These are phyloP conservation scores for Procavia capensis DNA, from an alignment of 2,113 vertebrate genomes.

Conservation along the genomic window DNA sequence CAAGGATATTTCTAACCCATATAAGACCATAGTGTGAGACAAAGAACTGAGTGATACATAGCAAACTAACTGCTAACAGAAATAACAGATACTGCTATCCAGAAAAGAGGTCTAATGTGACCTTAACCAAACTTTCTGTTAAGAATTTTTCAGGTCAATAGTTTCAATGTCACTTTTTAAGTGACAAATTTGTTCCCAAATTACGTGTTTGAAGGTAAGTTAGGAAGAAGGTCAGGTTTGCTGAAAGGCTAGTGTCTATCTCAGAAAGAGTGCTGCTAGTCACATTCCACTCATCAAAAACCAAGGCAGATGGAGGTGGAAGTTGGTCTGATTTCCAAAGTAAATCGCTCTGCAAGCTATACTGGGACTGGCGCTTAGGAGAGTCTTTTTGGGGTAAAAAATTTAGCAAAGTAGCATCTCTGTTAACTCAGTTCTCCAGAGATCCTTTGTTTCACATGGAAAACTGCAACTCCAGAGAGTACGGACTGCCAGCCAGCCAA, in stretches of 20 bases:
- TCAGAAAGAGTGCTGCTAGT: not conserved
- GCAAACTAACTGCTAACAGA: not conserved
- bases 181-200: not conserved
- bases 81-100: not conserved
- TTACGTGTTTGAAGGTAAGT: not conserved
- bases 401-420: constrained; percentile 22
- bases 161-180: not conserved
- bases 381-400: constrained; percentile 48
- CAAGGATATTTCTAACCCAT: not conserved
- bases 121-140: not conserved
- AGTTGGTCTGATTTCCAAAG: constrained; percentile 36
- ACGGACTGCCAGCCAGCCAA: too few species aligned
- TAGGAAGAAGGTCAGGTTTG: not conserved
- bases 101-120: not conserved
- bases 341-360: constrained; percentile 9
- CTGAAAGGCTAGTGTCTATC: not conserved
- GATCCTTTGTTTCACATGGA: not conserved
- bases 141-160: not conserved
- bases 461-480: not conserved
- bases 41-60: not conserved
- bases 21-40: not conserved
- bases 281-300: not conserved
- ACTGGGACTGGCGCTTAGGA: constrained; percentile 20
- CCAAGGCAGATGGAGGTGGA: not conserved
- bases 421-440: constrained; percentile 19